phyloP scores from a whole-genome alignment of 2,797 vertebrate genomes.

The Tokudaia muenninki region DNA sequence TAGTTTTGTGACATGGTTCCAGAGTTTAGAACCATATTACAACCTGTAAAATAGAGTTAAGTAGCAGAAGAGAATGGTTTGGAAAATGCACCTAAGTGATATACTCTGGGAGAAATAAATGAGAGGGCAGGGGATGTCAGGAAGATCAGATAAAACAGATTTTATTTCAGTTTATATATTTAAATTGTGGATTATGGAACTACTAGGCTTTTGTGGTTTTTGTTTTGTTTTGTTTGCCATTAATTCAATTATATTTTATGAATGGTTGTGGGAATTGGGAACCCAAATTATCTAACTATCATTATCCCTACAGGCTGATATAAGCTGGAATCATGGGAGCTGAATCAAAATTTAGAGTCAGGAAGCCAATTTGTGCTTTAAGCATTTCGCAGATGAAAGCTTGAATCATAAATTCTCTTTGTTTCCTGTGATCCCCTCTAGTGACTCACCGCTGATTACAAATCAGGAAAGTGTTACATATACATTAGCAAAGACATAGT shows the following conservation, averaged over 20 bases:
- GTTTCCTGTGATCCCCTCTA: not conserved
- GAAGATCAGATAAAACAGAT: not conserved
- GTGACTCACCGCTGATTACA: not conserved
- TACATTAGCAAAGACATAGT: not conserved
- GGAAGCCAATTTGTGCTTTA: not conserved
- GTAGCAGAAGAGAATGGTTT: not conserved
- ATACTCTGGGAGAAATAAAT: not conserved
- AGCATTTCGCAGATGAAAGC: not conserved
- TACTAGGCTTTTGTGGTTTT: not conserved
- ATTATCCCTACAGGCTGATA: not conserved
- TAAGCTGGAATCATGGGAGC: not conserved
- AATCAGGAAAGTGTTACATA: slow-evolving; percentile 2
- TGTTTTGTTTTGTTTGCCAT: not conserved
- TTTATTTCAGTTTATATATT: not conserved
- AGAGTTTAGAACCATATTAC: not conserved
- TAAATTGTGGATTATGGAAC: not conserved
- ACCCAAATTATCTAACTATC: not conserved
- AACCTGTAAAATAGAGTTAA: not conserved
- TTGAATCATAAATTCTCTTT: not conserved
- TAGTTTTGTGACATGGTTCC: not conserved
- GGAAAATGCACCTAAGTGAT: not conserved
- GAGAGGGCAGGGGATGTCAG: not conserved
- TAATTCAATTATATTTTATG: slow-evolving; percentile 40
- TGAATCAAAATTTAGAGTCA: not conserved
- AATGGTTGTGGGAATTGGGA: not conserved